Evolutionary conservation across 2,113 vertebrate genomes (phyloP), one percentile per base, ranked within the genome.

Genomic region (Meriones unguiculatus): DNA sequence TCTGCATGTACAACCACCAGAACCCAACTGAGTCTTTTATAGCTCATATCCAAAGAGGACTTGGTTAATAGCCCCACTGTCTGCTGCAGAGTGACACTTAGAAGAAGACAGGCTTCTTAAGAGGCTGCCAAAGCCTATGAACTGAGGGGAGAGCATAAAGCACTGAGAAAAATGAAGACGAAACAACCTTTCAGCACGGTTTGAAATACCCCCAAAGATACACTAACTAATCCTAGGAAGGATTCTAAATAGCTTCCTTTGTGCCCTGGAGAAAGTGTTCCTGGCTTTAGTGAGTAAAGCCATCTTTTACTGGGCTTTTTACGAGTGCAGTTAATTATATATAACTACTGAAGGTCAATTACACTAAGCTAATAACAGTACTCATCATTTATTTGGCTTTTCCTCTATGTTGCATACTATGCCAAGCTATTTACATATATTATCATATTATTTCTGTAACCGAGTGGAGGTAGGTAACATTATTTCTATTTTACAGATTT

Each of bases 301-400:
- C 84, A 85, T 92, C 65, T 73, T 93, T 89, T 70, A 91, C 93
- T 91, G 64, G 85, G 59, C 81, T 90, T 93, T 64, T 95, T 87
- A 46, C 87, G 88, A 91, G 64, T 89, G 38, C 86, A 67, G 82
- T 93, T 97, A 94, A 93, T 97, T 96, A 95, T 72, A 94, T 97
- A 94, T 76, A 94, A 72, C 77, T 87, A 93, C 73, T 75, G 81
- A 88, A 76, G 93, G 70, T 94, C 62, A 89, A 20, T 95, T 87
- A 91, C 89, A 75, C 62, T 81, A 76, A 72, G 17, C 84, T 96
- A 95, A 93, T 95, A 85, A 93, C 69, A 80, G 91, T 70, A 41
- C 28, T 84, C 87, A 75, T 77, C 82, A 87, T 89, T 95, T 94
- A 75, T 91, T 94, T 96, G 78, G 41, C 75, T 91, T 50, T 96